Percentiles rank a stretch among this genome's conserved stretches.
Evolutionary conservation across 2,888 invertebrate species (phyloP).

Genomic region (Oscheius sp.): DNA sequence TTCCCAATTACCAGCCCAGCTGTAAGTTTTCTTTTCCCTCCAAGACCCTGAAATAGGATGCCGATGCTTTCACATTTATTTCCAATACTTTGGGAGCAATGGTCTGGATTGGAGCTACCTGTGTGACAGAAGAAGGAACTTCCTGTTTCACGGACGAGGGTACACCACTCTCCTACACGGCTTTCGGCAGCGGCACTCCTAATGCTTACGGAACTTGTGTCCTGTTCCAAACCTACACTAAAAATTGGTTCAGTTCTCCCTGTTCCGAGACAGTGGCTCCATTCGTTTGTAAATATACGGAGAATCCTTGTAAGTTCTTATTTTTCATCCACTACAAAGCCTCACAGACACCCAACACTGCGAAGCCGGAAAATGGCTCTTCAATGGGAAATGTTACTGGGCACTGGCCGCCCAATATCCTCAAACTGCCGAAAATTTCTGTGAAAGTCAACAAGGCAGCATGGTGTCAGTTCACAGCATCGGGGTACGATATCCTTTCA

Average conservation of each 20-base stretch:
- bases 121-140: not conserved
- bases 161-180: not conserved
- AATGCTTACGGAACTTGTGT: not conserved
- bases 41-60: not conserved
- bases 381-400: not conserved
- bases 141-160: constrained; percentile 9
- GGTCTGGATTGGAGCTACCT: not conserved
- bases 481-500: not conserved
- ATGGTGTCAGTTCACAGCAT: not conserved
- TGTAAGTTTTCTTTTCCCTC: not conserved
- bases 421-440: not conserved
- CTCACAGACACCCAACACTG: not conserved
- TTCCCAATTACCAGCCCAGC: not conserved
- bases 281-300: constrained; percentile 6
- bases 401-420: not conserved
- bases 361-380: not conserved
- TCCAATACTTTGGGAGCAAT: not conserved
- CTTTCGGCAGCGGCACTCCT: not conserved
- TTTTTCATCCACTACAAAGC: not conserved
- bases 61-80: not conserved
- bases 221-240: not conserved
- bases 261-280: not conserved
- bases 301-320: not conserved
- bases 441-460: not conserved
- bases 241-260: not conserved